These are phyloP conservation scores for Cydia splendana DNA, from an alignment of 1,140 invertebrate genomes.

Conservation along the genomic window DNA sequence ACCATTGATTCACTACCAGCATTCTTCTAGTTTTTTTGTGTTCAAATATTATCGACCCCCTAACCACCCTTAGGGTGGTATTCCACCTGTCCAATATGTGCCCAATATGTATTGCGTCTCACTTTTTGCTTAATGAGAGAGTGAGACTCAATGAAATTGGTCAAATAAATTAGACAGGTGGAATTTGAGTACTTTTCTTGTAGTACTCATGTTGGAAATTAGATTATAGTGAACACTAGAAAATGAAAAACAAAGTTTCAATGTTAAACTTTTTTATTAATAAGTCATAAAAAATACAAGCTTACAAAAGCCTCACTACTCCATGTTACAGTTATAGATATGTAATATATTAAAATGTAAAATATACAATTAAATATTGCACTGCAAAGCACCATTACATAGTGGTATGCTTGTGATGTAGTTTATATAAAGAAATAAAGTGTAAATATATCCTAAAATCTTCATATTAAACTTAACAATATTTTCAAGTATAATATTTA, in stretches of 20 bases:
- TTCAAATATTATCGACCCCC: no score
- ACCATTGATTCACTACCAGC: not conserved
- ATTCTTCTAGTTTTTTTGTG: no score
- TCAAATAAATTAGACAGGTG: no score
- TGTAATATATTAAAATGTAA: not conserved
- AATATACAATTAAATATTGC: slow-evolving; percentile 16
- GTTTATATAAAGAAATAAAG: slow-evolving; percentile 3
- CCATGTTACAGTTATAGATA: not conserved
- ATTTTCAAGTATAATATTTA: not conserved
- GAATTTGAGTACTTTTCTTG: no score
- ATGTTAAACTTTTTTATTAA: slow-evolving; percentile 47
- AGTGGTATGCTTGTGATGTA: slow-evolving; percentile 21
- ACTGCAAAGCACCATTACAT: slow-evolving; percentile 29
- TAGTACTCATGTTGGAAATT: no score
- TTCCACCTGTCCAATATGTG: no score
- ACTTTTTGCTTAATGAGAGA: no score
- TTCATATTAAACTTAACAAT: slow-evolving; percentile 19
- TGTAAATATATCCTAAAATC: slow-evolving; percentile 24
- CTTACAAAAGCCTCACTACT: not conserved
- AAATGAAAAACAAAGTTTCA: slow-evolving; percentile 33
- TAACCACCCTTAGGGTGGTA: no score
- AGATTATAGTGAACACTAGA: no score
- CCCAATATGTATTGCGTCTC: no score
- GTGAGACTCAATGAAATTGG: no score
- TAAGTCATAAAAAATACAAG: slow-evolving; percentile 50